Evolutionary conservation across 2,113 vertebrate genomes (phyloP).

Genomic region (Nesoenas mayeri): DNA sequence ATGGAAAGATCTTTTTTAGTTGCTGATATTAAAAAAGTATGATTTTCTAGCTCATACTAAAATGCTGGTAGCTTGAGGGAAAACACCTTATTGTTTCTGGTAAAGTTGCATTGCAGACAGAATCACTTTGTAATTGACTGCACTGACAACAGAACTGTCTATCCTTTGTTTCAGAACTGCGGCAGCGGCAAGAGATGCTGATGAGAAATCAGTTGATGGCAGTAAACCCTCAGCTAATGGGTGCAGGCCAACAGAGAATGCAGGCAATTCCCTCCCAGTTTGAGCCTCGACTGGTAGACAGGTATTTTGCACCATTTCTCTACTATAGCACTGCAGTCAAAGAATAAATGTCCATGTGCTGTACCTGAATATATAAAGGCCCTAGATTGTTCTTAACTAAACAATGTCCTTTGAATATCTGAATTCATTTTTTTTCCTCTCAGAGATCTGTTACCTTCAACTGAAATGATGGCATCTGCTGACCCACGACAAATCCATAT

Average conservation of each 20-base stretch:
- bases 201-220: slow-evolving; percentile 90
- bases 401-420: neutral
- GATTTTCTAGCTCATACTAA: neutral
- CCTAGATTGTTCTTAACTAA: neutral
- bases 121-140: neutral
- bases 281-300: slow-evolving; percentile 85
- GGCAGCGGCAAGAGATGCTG: slow-evolving; percentile 86
- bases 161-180: slow-evolving; percentile 78
- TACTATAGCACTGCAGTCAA: neutral
- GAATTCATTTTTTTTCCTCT: neutral
- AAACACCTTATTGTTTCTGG: neutral
- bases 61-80: neutral
- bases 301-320: slow-evolving; percentile 70
- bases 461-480: slow-evolving; percentile 81
- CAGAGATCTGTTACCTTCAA: slow-evolving; percentile 84
- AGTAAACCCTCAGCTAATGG: slow-evolving; percentile 84
- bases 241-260: slow-evolving; percentile 83
- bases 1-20: neutral
- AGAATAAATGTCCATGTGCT: neutral
- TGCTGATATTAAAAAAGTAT: neutral
- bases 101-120: neutral
- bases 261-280: slow-evolving; percentile 83
- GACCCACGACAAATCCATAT: slow-evolving; percentile 88
- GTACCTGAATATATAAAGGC: neutral
- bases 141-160: neutral